Base-by-base conservation (phyloP, 2,113 vertebrate species). In the Seriola rivoliana region DNA sequence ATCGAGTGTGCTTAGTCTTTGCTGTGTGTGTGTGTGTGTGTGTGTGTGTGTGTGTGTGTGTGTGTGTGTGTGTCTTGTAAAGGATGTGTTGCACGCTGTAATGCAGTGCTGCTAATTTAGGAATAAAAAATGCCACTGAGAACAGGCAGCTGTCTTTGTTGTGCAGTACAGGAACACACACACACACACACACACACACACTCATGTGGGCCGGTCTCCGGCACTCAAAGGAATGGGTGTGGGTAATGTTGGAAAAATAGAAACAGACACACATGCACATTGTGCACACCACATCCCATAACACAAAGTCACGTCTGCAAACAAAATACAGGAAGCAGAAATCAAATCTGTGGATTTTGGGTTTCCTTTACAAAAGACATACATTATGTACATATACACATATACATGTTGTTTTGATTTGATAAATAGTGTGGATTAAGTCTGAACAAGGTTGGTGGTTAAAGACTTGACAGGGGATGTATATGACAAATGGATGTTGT, bases 101-200 rank as follows among this genome's bases (percentile, higher is more conserved):
- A 91, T 92, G 52, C 71, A 75, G 52, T 71, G 78, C 55, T 90
- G 72, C 91, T 93, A 92, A 93, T 89, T 92, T 93, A 77, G 72
- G 91, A 91, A 89, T 85, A 72, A 90, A 89, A 78, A 82, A 88
- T 73, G 54, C 29, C 34, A 10, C 48, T 82, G 86, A 87, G 87
- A 88, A 90, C 52, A 89, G 81, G n/a, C 91, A 93, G 91, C 91
- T 93, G 91, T 84, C 89, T 92, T 92, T 93, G 86, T 88, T 78
- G 75, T 81, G 58, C 44, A 36, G 54, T 16, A 74, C 54, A 89
- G 63, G 81, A 89, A 84, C 69, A 67, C 50, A 63, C 34, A 66
- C 67, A 63, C 40, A 70, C 38, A 63, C 23, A 42, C 71, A 71
- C 44, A 44, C 12, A 57, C 58, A 75, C 19, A 66, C 21, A 29